Evolutionary conservation across 2,113 vertebrate species (phyloP).

Genomic region (Peromyscus leucopus): DNA sequence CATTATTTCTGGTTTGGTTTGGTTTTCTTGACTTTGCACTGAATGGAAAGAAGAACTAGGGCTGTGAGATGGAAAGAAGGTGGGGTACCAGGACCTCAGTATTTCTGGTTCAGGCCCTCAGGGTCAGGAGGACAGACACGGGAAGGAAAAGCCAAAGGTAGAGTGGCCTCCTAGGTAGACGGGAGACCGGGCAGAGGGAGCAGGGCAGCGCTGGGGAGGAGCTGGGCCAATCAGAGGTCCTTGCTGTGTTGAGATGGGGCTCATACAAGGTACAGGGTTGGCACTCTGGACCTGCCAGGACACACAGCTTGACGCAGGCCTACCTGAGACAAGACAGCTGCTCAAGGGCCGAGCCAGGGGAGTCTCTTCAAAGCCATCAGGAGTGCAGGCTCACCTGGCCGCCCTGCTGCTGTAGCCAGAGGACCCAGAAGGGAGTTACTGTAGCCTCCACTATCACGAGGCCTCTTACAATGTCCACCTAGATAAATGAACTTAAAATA

Average conservation of each 20-base stretch:
- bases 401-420: neutral
- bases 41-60: neutral
- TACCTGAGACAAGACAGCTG: neutral
- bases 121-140: neutral
- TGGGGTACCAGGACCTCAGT: neutral
- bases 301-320: neutral
- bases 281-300: neutral
- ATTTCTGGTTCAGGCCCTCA: neutral
- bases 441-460: too few relatives aligned
- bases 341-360: neutral
- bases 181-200: too few relatives aligned
- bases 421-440: neutral
- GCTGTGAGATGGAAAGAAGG: neutral
- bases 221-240: neutral
- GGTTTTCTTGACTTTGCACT: neutral
- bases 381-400: neutral
- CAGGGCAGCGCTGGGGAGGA: neutral
- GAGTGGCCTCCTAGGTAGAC: neutral
- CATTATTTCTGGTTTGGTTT: neutral
- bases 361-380: too few relatives aligned
- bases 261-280: accelerated
- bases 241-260: neutral
- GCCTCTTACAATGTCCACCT: neutral
- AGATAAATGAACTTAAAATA: neutral
- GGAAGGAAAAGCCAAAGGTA: neutral